Base-by-base conservation (phyloP, 1,140 invertebrate species). In the Drosophila insularis region DNA sequence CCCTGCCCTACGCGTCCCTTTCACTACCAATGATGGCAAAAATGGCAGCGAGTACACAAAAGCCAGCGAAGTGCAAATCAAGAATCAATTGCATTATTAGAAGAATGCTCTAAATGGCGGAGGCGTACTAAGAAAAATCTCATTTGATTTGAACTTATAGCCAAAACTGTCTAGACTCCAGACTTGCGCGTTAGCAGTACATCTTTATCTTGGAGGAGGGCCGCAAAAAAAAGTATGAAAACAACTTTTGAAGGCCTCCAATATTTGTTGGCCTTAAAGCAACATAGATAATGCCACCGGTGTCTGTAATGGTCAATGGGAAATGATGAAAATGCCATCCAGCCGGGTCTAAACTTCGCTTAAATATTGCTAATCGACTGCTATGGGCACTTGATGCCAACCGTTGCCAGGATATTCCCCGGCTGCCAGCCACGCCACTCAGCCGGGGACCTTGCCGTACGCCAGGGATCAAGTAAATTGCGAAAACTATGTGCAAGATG, bases 401-500 rank as follows among this genome's bases (percentile, higher is more conserved):
- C 78, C 68, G 81, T 86, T 78, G 19, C 81, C 81, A 63, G 56
- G 53, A 64, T 56, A 55, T 66, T 54, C 68, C 40, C 72, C 50
- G 13, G 13, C 23, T 14, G 31, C 55, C 53, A 39, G 35, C 32
- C 8, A 63, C 63, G 23, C 50, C 55, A 2, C 43, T 59, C 53
- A n/a, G 13, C 14, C 14, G 27, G 23, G 37, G 21, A 40, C 10
- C 23, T 37, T 17, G 65, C 53, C 76, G 46, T 63, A 65, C 79
- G 73, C 69, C 80, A 32, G 87, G 86, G 84, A 89, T 91, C 77
- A 91, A 82, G 84, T 78, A 90, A 91, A 91, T 91, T 89, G 84
- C 90, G 81, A 82, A 91, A 91, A 91, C 90, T 91, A 91, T 91
- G 90, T 91, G 90, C 90, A 91, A 91, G 90, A 91, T 91, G 90